These are phyloP conservation scores for Atherinosoma microstoma DNA, from an alignment of 2,797 vertebrate genomes.

Conservation along the genomic window DNA sequence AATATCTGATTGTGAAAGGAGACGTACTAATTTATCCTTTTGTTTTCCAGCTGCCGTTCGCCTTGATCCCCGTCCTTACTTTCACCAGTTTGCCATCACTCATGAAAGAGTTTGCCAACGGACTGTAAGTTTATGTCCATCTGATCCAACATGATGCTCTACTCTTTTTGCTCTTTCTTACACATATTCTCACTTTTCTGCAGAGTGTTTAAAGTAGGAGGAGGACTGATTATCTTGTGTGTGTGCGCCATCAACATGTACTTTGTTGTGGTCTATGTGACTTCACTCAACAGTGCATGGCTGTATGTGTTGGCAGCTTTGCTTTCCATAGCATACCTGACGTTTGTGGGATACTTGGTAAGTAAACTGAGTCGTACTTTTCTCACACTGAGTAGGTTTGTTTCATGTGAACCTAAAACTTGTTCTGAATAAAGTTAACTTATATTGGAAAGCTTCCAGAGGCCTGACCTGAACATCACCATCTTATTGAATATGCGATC, in stretches of 20 bases:
- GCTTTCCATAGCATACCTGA: slow-evolving; percentile 85
- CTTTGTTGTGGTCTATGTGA: slow-evolving; percentile 90
- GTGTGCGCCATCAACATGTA: slow-evolving; percentile 92
- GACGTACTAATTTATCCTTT: neutral
- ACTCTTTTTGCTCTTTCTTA: neutral
- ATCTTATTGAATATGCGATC: neutral
- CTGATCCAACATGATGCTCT: neutral
- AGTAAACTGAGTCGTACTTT: slow-evolving; percentile 49
- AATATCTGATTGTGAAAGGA: neutral
- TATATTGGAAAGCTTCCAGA: neutral
- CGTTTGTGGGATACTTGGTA: slow-evolving; percentile 92
- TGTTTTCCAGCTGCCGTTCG: slow-evolving; percentile 88
- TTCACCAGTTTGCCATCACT: slow-evolving; percentile 90
- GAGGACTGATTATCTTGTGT: slow-evolving; percentile 84
- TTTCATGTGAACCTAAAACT: neutral
- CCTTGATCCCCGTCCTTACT: slow-evolving; percentile 91
- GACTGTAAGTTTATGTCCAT: slow-evolving; percentile 83
- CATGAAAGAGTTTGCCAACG: slow-evolving; percentile 93
- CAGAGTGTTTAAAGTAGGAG: slow-evolving; percentile 87
- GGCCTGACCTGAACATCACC: neutral
- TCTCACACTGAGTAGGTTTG: too few species aligned
- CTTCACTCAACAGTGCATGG: slow-evolving; percentile 76
- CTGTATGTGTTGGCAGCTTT: slow-evolving; percentile 85
- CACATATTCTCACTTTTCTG: neutral
- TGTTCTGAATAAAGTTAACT: too few species aligned